Percentiles rank a stretch among this genome's conserved stretches.
phyloP scores from a whole-genome alignment of 92 coral and sea anemone species.

The Zoanthus sociatus region DNA sequence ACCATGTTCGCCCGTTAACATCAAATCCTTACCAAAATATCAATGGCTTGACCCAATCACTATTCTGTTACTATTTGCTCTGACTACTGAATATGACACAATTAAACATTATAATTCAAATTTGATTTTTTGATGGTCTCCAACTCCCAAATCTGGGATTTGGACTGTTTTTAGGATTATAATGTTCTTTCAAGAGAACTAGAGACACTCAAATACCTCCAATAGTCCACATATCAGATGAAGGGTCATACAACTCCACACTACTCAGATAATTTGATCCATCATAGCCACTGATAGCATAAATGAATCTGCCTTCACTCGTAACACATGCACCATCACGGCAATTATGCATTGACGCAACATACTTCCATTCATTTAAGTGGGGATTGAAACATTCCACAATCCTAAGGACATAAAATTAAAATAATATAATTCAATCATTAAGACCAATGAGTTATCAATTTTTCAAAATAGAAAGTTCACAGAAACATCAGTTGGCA shows the following conservation, averaged over 20 bases:
- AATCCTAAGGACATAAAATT: slow-evolving; percentile 44
- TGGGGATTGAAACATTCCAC: slow-evolving; percentile 93
- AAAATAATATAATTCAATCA: not conserved
- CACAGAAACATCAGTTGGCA: too few relatives aligned
- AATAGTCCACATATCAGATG: slow-evolving; percentile 79
- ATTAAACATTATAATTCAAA: too few relatives aligned
- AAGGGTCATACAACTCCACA: slow-evolving; percentile 93
- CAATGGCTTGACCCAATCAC: too few relatives aligned
- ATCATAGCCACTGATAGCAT: slow-evolving; percentile 95
- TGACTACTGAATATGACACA: too few relatives aligned
- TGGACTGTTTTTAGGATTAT: too few relatives aligned
- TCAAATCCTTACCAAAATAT: too few relatives aligned
- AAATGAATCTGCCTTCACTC: slow-evolving; percentile 86
- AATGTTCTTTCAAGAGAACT: not conserved
- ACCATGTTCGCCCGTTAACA: too few relatives aligned
- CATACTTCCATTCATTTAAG: slow-evolving; percentile 84
- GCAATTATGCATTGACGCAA: slow-evolving; percentile 84
- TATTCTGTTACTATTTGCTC: too few relatives aligned
- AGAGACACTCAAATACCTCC: slow-evolving; percentile 68
- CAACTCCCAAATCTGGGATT: too few relatives aligned
- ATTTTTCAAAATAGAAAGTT: too few relatives aligned
- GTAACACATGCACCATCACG: slow-evolving; percentile 99
- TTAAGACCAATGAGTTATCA: too few relatives aligned
- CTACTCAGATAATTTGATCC: slow-evolving; percentile 90
- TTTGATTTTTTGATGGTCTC: too few relatives aligned